Base-by-base conservation (phyloP, 2,888 invertebrate species). In the Stenodera caucasica region DNA sequence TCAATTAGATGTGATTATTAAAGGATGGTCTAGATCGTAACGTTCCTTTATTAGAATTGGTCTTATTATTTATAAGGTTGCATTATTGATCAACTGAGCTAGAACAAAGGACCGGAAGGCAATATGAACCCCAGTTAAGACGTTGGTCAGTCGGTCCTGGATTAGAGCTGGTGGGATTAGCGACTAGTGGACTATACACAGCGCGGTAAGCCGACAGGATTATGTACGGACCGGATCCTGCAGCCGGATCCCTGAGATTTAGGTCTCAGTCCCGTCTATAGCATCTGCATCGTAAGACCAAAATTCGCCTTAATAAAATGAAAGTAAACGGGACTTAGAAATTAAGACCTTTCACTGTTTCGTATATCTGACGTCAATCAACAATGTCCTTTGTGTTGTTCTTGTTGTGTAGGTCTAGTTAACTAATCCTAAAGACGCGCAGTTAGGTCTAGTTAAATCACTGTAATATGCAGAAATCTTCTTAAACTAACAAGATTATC, bases 401-500 rank as follows among this genome's bases (percentile, higher is more conserved):
- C 72, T 26, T 2, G 72, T 83, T 82, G 81, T 82, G 81, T n/a
- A 78, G 77, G 78, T 77, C 77, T 75, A 80, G 82, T 82, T 82
- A 77, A 77, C 82, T 86, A 86, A 86, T 86, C 86, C 85, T 83
- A 85, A 85, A 85, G 85, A 85, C 85, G 84, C 71, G 67, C 68
- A 72, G 74, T 72, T 73, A 74, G 73, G 76, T 76, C 75, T 75
- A 75, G 73, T 77, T 84, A 85, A 85, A 85, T 84, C 85, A 85
- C 78, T 83, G 84, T 86, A 86, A 86, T 86, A 85, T 85, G 86
- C 85, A 84, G 85, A 86, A 86, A 86, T 86, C 86, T 86, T 86
- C 86, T 86, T 87, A 86, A 84, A 85, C 85, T 86, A 87, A 86
- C 86, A 86, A 85, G 86, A 87, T 87, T 86, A 87, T 84, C 86